Conservation (phyloP, 2,113 vertebrate genomes). For the Notothenia rossii region DNA sequence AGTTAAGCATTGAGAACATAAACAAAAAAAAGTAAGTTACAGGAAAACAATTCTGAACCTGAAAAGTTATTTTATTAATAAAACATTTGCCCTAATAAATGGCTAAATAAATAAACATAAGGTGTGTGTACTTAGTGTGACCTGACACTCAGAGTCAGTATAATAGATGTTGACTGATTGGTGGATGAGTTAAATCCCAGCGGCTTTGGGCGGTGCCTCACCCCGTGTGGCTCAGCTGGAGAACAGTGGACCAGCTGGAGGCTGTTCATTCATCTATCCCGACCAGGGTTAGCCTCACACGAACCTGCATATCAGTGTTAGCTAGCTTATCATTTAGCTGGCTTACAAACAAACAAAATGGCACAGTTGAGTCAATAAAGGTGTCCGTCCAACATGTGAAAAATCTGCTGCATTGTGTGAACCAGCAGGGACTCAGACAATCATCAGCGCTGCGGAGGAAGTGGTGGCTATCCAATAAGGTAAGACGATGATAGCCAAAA, state of each 20-base stretch:
- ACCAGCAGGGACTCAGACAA: conserved; percentile 35
- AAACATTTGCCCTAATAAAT: not conserved
- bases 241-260: conserved; percentile 71
- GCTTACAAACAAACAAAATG: conserved; percentile 26
- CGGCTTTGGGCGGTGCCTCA: conserved; percentile 58
- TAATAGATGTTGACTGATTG: conserved; percentile 56
- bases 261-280: conserved; percentile 11
- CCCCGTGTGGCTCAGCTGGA: conserved; percentile 44
- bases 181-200: conserved; percentile 45
- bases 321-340: not conserved
- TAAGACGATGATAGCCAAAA: conserved; percentile 20
- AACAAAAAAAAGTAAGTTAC: too few species aligned
- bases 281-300: not conserved
- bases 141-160: not conserved
- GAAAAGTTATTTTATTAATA: too few species aligned
- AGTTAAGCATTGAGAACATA: too few species aligned
- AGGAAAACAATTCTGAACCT: too few species aligned
- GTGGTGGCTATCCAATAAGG: conserved; percentile 49
- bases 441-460: conserved; percentile 46
- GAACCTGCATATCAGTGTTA: not conserved
- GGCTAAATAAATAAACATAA: not conserved
- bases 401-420: conserved; percentile 9
- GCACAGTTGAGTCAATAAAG: conserved; percentile 9
- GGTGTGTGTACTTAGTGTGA: too few species aligned
- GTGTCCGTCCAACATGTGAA: conserved; percentile 43